Percentiles rank a stretch among this genome's conserved stretches.
Conservation (phyloP, 2,113 vertebrate species). For the Oriolus oriolus region DNA sequence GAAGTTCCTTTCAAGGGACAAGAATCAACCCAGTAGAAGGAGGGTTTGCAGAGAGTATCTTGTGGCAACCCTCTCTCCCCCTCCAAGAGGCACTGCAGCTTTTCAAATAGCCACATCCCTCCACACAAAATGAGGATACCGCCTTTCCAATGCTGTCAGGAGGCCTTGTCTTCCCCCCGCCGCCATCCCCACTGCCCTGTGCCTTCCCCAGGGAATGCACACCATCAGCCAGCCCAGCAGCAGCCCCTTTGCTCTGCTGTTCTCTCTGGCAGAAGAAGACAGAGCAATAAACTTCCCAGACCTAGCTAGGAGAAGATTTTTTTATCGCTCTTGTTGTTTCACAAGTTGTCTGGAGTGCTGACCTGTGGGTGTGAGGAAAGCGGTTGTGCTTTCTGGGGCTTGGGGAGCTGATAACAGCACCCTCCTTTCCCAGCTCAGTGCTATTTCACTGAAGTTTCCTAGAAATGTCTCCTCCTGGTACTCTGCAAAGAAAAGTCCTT, state of each 20-base stretch:
- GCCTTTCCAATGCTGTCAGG: not conserved
- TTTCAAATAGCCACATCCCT: not conserved
- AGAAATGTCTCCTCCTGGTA: not conserved
- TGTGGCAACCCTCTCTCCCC: not conserved
- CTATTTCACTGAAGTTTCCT: not conserved
- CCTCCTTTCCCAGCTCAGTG: not conserved
- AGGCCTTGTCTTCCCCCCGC: accelerated
- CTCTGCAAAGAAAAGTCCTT: not conserved
- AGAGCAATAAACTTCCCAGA: not conserved
- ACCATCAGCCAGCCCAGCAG: too few relatives aligned
- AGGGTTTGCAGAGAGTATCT: not conserved
- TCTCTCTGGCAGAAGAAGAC: not conserved
- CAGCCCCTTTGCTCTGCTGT: not conserved
- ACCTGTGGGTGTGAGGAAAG: not conserved
- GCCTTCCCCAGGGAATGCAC: not conserved
- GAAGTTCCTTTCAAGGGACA: not conserved
- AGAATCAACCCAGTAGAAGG: not conserved
- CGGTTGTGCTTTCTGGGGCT: not conserved
- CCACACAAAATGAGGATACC: not conserved
- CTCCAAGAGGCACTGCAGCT: not conserved
- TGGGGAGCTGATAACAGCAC: not conserved
- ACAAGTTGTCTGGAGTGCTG: not conserved
- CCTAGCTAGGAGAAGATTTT: not conserved
- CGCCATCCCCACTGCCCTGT: accelerated
- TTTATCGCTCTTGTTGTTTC: not conserved